These are phyloP conservation scores for Drosophila ananassae DNA, from an alignment of 1,140 invertebrate species.

Conservation along the genomic window DNA sequence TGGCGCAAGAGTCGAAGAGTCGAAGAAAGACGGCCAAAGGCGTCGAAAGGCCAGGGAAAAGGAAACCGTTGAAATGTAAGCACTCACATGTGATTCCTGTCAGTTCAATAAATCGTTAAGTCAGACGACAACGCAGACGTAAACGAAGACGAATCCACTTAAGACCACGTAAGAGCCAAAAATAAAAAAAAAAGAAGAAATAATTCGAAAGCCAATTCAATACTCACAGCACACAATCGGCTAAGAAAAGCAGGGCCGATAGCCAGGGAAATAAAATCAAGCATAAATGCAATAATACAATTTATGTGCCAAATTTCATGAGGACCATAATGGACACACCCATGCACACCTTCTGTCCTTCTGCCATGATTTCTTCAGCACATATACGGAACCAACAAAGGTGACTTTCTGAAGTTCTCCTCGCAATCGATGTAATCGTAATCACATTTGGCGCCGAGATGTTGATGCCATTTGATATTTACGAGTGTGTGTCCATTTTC, in stretches of 20 bases:
- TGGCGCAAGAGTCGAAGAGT: conserved; percentile 34
- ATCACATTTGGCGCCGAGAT: conserved; percentile 69
- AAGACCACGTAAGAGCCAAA: conserved; percentile 39
- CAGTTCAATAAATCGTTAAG: conserved; percentile 52
- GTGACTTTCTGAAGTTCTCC: conserved; percentile 52
- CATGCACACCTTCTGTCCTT: conserved; percentile 19
- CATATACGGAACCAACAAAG: conserved; percentile 65
- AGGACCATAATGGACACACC: conserved; percentile 72
- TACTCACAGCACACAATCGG: conserved; percentile 71
- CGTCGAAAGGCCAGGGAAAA: conserved; percentile 15
- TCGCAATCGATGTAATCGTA: conserved; percentile 65
- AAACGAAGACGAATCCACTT: conserved; percentile 73
- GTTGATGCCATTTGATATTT: conserved; percentile 39
- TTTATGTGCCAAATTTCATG: conserved; percentile 83
- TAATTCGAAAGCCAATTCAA: conserved; percentile 74
- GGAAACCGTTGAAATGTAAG: conserved; percentile 76
- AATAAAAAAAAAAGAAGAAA: conserved; percentile 21
- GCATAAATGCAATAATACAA: conserved; percentile 83
- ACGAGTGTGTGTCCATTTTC: conserved; percentile 66
- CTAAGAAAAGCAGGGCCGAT: conserved; percentile 32
- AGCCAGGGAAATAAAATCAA: conserved; percentile 81
- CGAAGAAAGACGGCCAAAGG: conserved; percentile 3
- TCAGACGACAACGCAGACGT: conserved; percentile 51
- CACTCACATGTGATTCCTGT: conserved; percentile 54
- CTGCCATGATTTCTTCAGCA: conserved; percentile 43